Evolutionary conservation across 2,888 invertebrate species (phyloP).

Genomic region (Parochlus steinenii): DNA sequence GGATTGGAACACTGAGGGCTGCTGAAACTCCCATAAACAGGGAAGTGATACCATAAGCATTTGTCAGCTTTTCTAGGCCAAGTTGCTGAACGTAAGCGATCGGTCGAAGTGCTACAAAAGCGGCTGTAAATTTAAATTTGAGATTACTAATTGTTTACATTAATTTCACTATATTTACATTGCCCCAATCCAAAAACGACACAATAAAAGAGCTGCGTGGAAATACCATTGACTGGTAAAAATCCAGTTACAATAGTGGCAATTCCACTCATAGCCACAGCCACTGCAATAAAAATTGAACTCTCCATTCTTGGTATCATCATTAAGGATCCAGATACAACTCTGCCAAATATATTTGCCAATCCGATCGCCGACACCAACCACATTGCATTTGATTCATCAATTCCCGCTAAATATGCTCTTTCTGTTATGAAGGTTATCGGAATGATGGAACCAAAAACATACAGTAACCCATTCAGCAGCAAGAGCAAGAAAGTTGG

Average conservation of each 20-base stretch:
- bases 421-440: constrained; percentile 26
- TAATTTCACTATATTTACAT: constrained; percentile 17
- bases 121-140: constrained; percentile 39
- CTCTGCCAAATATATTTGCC: constrained; percentile 42
- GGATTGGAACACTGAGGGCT: constrained; percentile 39
- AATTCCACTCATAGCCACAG: constrained; percentile 29
- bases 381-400: constrained; percentile 32
- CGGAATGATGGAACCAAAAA: no score
- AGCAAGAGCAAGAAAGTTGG: no score
- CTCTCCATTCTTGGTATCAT: constrained; percentile 18
- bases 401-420: constrained; percentile 31
- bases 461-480: no score
- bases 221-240: constrained; percentile 23
- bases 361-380: constrained; percentile 54
- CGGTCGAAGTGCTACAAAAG: constrained; percentile 56
- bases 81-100: constrained; percentile 59
- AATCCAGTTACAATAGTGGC: constrained; percentile 50
- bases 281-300: constrained; percentile 20
- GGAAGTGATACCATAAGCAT: constrained; percentile 58
- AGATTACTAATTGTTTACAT: neutral
- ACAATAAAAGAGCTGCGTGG: constrained; percentile 22
- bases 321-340: constrained; percentile 21
- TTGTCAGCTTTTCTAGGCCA: constrained; percentile 59
- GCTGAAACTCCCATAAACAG: constrained; percentile 61
- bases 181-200: constrained; percentile 21